These are phyloP conservation scores for Metalampra italica DNA, from an alignment of 2,888 invertebrate species.

Conservation along the genomic window DNA sequence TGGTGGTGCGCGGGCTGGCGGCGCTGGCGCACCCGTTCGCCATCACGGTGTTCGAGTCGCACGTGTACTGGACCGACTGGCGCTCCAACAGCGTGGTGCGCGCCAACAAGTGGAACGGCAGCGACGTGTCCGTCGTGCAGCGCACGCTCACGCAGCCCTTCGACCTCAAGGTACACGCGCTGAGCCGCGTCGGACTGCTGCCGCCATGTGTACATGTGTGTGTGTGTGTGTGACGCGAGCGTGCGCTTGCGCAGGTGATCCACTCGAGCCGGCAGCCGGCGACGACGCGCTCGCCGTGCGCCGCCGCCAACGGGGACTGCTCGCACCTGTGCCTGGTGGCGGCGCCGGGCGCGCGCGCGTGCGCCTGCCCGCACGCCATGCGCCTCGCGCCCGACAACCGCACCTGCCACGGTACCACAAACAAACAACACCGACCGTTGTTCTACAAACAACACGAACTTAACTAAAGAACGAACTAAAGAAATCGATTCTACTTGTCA, in stretches of 20 bases:
- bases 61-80: conserved; percentile 98
- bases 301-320: conserved; percentile 84
- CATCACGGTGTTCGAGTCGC: conserved; percentile 89
- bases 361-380: conserved; percentile 94
- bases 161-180: conserved; percentile 84
- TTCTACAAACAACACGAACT: no score
- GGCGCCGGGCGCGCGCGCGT: conserved; percentile 81
- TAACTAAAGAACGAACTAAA: neutral
- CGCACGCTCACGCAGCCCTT: conserved; percentile 92
- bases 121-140: conserved; percentile 87
- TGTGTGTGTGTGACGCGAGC: neutral
- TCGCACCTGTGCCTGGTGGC: conserved; percentile 90
- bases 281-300: conserved; percentile 81
- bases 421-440: no score
- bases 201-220: no score
- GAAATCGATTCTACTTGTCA: no score
- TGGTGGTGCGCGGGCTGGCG: conserved; percentile 85
- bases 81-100: conserved; percentile 90
- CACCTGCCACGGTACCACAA: conserved; percentile 35
- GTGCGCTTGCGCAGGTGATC: conserved; percentile 40
- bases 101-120: conserved; percentile 93
- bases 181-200: neutral
- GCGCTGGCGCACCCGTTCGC: conserved; percentile 93
- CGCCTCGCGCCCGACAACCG: conserved; percentile 59
- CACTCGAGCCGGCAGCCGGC: conserved; percentile 63